Conservation (phyloP, 2,888 invertebrate species). For the Asteroscopus sphinx region DNA sequence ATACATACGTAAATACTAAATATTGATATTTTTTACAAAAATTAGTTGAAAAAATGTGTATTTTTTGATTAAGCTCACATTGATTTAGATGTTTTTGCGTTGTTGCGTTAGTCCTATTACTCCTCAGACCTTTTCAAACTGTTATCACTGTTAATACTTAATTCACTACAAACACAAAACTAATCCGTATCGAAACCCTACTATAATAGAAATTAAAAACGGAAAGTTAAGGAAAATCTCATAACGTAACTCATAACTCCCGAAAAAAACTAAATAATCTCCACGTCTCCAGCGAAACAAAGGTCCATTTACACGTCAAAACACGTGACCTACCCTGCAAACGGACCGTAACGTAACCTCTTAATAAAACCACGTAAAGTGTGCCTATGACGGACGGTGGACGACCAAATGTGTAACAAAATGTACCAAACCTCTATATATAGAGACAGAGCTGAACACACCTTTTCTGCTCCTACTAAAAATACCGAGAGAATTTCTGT, state of each 20-base stretch:
- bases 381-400: slow-evolving; percentile 14
- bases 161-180: no score
- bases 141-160: no score
- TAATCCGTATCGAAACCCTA: no score
- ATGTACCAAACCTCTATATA: slow-evolving; percentile 31
- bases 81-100: no score
- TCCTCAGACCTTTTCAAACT: no score
- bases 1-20: no score
- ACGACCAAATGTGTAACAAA: slow-evolving; percentile 40
- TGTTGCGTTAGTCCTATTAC: no score
- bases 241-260: background rate
- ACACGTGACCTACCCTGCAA: slow-evolving; percentile 17
- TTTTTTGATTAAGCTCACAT: no score
- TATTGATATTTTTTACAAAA: no score
- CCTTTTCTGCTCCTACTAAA: slow-evolving; percentile 50
- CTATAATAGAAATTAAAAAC: background rate
- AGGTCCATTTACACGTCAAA: slow-evolving; percentile 18
- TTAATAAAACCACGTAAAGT: slow-evolving; percentile 21
- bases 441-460: slow-evolving; percentile 30
- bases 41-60: no score
- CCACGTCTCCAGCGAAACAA: slow-evolving; percentile 13
- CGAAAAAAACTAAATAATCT: slow-evolving; percentile 14
- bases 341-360: slow-evolving; percentile 11
- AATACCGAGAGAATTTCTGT: slow-evolving; percentile 61
- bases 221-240: background rate